Percentiles rank a stretch among this genome's conserved stretches.
These are phyloP conservation scores for Haliclystus octoradiatus DNA, from an alignment of 30 jellyfish, hydroid and myxozoan genomes.

Conservation along the genomic window DNA sequence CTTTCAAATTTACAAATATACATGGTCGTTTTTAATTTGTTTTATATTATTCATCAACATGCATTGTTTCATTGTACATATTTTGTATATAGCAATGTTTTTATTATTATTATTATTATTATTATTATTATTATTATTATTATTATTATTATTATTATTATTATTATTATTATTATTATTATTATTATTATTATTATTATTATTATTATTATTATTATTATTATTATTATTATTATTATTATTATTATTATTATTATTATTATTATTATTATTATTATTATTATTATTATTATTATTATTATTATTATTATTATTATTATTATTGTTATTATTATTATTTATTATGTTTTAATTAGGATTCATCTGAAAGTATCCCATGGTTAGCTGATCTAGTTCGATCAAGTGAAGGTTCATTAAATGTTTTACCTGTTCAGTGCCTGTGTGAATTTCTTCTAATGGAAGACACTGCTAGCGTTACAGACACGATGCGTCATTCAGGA, in stretches of 20 bases:
- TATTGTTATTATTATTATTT: not conserved
- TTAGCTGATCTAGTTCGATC: slow-evolving; percentile 77
- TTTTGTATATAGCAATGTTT: no score
- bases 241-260: not conserved
- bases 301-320: not conserved
- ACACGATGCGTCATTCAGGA: not conserved
- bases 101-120: no score
- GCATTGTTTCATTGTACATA: no score
- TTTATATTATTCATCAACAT: no score
- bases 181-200: no score
- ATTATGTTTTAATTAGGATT: slow-evolving; percentile 49
- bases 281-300: not conserved
- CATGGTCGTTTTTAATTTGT: no score
- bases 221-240: no score
- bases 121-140: no score
- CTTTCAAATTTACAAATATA: no score
- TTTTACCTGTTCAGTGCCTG: slow-evolving; percentile 73
- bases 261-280: not conserved
- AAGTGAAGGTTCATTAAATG: slow-evolving; percentile 78
- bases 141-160: no score
- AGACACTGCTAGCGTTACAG: slow-evolving; percentile 10
- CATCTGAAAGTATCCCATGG: slow-evolving; percentile 92
- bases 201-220: no score
- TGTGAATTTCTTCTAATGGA: slow-evolving; percentile 77
- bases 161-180: no score